phyloP scores from a whole-genome alignment of 2,797 vertebrate species.

The Pyrocephalus nanus region DNA sequence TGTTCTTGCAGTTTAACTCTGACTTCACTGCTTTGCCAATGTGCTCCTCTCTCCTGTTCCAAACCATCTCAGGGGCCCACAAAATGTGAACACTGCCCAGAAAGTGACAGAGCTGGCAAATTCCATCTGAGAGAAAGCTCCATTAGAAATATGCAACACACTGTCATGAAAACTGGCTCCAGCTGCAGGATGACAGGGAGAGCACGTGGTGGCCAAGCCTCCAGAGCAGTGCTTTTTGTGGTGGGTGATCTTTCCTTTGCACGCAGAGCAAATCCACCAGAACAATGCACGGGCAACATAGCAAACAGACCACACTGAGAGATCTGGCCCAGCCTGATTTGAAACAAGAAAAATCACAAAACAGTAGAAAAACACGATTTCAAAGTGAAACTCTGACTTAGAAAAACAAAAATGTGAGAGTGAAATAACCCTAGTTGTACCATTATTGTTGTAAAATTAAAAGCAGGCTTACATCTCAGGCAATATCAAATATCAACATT shows the following conservation, averaged over 20 bases:
- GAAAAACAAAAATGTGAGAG: constrained; percentile 29
- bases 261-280: background rate
- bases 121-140: background rate
- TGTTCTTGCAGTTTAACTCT: background rate
- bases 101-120: background rate
- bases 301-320: constrained; percentile 4
- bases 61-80: background rate
- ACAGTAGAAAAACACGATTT: constrained; percentile 21
- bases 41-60: background rate
- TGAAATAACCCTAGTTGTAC: constrained; percentile 54
- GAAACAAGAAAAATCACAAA: background rate
- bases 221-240: background rate
- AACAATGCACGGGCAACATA: background rate
- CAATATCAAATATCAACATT: constrained; percentile 64
- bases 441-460: constrained; percentile 69
- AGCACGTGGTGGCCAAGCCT: background rate
- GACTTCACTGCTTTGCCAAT: background rate
- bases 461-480: constrained; percentile 73
- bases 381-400: background rate
- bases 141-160: background rate
- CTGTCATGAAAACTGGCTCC: background rate
- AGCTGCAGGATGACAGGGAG: background rate
- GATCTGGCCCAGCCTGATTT: background rate
- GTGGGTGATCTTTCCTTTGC: background rate
- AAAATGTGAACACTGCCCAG: fast-evolving